Conservation (phyloP, 2,113 vertebrate species). For the Zootoca vivipara region DNA sequence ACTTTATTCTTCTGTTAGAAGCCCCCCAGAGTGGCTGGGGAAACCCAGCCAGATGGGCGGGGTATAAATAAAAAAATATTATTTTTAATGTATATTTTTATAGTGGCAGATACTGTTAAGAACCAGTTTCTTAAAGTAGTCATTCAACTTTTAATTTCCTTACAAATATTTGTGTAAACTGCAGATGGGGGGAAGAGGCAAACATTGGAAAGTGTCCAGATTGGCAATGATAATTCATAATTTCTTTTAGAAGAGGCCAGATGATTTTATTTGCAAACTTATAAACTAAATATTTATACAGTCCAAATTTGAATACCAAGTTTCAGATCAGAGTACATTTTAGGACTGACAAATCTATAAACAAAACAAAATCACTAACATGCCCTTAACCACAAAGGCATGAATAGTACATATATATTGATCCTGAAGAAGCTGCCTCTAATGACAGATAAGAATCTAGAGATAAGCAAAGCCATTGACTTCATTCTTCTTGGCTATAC, state of each 20-base stretch:
- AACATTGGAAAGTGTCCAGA: not conserved
- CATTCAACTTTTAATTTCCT: conserved; percentile 10
- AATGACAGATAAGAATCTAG: not conserved
- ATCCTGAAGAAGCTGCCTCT: not conserved
- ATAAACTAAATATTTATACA: not conserved
- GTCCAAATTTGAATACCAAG: not conserved
- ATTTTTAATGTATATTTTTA: too few relatives aligned
- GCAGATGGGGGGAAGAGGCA: not conserved
- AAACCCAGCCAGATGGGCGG: too few relatives aligned
- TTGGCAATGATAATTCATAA: conserved; percentile 2
- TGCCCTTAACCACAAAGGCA: not conserved
- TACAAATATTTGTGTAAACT: conserved; percentile 11
- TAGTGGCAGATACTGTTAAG: not conserved
- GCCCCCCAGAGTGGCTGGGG: too few relatives aligned
- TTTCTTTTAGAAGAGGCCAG: not conserved
- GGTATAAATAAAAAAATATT: too few relatives aligned
- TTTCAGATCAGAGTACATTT: not conserved
- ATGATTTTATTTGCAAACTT: conserved; percentile 13
- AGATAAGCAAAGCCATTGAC: not conserved
- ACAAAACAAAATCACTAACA: not conserved
- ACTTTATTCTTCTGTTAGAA: too few relatives aligned
- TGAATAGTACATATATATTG: not conserved
- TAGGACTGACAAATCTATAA: not conserved
- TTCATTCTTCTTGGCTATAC: not conserved
- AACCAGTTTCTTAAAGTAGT: not conserved